phyloP scores from a whole-genome alignment of 1,140 invertebrate species.

The Brevipalpus yothersi region DNA sequence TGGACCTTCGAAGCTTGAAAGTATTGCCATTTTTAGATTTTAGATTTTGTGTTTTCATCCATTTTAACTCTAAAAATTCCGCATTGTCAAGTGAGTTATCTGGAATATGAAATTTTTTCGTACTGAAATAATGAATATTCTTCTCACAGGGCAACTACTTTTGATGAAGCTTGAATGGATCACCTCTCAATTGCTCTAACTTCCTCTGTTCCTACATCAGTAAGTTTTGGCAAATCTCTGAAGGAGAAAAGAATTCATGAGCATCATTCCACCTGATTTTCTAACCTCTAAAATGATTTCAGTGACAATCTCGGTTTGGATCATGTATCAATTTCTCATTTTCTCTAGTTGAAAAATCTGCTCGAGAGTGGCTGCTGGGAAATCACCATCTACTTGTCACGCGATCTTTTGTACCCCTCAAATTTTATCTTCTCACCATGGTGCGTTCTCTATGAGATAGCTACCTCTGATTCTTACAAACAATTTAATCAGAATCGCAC shows the following conservation, averaged over 20 bases:
- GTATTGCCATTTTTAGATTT: too few relatives aligned
- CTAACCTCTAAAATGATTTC: constrained; percentile 8
- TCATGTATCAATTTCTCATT: constrained; percentile 67
- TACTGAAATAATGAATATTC: neutral
- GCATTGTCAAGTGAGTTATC: constrained; percentile 8
- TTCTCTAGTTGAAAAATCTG: constrained; percentile 55
- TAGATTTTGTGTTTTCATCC: too few relatives aligned
- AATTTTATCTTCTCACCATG: constrained; percentile 12
- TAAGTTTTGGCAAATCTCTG: constrained; percentile 23
- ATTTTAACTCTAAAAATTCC: too few relatives aligned
- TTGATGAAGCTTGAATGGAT: constrained; percentile 3
- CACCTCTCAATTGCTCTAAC: constrained; percentile 16
- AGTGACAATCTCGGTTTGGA: constrained; percentile 64
- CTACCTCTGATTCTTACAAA: constrained; percentile 21
- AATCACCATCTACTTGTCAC: constrained; percentile 24
- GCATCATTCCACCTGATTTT: neutral
- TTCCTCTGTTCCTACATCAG: constrained; percentile 46
- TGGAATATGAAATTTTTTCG: neutral
- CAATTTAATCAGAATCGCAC: constrained; percentile 31
- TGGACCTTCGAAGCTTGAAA: too few relatives aligned
- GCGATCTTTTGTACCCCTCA: constrained; percentile 20
- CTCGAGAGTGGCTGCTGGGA: constrained; percentile 55
- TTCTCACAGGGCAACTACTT: neutral
- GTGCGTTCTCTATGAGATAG: neutral
- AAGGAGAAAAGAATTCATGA: too few relatives aligned